Evolutionary conservation across 2,888 invertebrate genomes (phyloP).

Genomic region (Lasius fuliginosus): DNA sequence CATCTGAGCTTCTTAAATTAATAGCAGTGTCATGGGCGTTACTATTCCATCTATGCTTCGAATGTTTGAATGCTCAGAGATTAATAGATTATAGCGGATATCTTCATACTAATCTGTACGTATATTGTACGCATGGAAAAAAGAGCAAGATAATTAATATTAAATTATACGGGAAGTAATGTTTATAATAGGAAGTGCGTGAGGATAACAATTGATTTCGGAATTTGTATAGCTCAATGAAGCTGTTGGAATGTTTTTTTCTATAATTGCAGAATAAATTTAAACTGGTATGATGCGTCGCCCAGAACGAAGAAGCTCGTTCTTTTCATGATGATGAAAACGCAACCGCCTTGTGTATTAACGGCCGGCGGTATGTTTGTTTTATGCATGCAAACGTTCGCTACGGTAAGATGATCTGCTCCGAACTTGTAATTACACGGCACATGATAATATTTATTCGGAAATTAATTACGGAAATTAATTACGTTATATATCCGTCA

Average conservation of each 20-base stretch:
- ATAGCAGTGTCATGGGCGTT: conserved; percentile 10
- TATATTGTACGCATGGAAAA: not conserved
- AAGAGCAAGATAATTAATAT: not conserved
- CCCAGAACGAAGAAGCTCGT: conserved; percentile 37
- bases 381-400: conserved; percentile 47
- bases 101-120: conserved; percentile 37
- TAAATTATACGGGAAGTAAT: not conserved
- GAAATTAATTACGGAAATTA: not conserved
- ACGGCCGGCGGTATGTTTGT: conserved; percentile 51
- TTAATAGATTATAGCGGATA: conserved; percentile 44
- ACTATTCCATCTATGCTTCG: conserved; percentile 26
- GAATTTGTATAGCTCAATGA: not conserved
- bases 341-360: conserved; percentile 30
- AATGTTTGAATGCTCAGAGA: conserved; percentile 47
- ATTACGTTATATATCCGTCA: not conserved
- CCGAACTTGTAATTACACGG: not conserved
- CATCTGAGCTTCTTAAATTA: conserved; percentile 18
- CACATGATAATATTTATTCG: not conserved
- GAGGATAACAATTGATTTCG: conserved; percentile 7
- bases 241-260: not conserved
- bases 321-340: conserved; percentile 44
- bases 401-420: conserved; percentile 43
- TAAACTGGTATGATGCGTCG: conserved; percentile 45
- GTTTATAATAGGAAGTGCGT: not conserved
- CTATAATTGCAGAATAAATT: conserved; percentile 43